A percentile compares a stretch with the other conserved stretches of the same genome.
phyloP scores from a whole-genome alignment of 2,888 invertebrate genomes.

The Acleris literana region DNA sequence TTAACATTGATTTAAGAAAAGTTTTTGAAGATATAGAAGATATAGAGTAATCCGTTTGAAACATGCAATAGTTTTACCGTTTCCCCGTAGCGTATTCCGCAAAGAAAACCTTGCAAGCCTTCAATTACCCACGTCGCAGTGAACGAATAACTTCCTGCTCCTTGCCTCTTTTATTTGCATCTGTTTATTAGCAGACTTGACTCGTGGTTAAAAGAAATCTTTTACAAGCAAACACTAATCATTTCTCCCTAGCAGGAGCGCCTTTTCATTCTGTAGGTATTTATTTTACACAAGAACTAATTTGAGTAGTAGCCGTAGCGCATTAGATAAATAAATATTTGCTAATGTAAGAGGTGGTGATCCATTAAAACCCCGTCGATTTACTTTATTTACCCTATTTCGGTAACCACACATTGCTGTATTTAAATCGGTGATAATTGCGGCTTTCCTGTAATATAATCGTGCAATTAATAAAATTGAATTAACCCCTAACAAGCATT shows the following conservation, averaged over 20 bases:
- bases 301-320: background rate
- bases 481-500: conserved; percentile 21
- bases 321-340: background rate
- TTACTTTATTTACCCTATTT: background rate
- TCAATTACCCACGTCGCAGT: conserved; percentile 48
- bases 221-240: background rate
- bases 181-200: conserved; percentile 3
- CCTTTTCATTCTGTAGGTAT: background rate
- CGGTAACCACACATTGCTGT: background rate
- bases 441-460: conserved; percentile 13
- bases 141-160: conserved; percentile 45
- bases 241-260: background rate
- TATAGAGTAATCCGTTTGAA: conserved; percentile 48
- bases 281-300: background rate
- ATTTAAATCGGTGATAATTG: conserved; percentile 18
- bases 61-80: conserved; percentile 49
- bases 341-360: background rate
- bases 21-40: conserved; percentile 34
- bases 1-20: background rate
- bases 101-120: conserved; percentile 41
- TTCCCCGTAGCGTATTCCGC: conserved; percentile 38
- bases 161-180: conserved; percentile 27
- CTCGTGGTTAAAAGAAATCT: conserved; percentile 1
- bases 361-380: background rate
- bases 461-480: conserved; percentile 18